Evolutionary conservation across 2,113 vertebrate species (phyloP).

Genomic region (Gavia stellata): DNA sequence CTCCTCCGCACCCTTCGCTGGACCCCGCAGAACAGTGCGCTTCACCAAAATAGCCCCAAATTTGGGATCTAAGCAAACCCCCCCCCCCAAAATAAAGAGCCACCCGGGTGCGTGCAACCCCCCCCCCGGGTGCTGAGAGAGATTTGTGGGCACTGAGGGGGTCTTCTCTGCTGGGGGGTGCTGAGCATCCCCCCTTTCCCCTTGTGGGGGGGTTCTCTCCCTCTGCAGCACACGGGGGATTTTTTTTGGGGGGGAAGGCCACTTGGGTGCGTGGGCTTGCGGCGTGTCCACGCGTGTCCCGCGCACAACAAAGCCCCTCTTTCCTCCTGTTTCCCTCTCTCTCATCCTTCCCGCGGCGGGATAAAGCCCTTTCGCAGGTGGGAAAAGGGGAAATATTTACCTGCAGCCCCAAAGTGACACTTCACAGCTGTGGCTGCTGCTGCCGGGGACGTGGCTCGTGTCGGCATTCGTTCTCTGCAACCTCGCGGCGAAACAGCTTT

Average conservation of each 20-base stretch:
- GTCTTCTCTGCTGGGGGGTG: neutral
- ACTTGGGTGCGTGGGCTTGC: neutral
- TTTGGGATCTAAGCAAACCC: neutral
- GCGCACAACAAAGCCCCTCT: neutral
- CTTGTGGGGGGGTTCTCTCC: neutral
- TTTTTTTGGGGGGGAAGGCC: rapidly evolving
- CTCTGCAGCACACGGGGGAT: neutral
- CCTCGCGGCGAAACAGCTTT: neutral
- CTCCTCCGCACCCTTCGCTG: neutral
- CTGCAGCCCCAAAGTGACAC: neutral
- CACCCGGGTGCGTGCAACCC: no score
- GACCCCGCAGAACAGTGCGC: neutral
- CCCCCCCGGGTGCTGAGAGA: neutral
- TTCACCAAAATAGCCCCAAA: neutral
- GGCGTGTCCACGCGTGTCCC: neutral
- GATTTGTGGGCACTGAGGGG: neutral
- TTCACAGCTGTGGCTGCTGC: neutral
- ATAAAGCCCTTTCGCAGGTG: neutral
- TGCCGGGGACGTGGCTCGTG: neutral
- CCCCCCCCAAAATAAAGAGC: neutral
- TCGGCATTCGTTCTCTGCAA: neutral
- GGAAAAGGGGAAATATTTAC: neutral
- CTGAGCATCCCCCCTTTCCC: neutral
- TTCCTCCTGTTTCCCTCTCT: neutral
- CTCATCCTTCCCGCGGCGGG: neutral